Evolutionary conservation across 2,113 vertebrate genomes (phyloP).

Genomic region (Anhinga anhinga): DNA sequence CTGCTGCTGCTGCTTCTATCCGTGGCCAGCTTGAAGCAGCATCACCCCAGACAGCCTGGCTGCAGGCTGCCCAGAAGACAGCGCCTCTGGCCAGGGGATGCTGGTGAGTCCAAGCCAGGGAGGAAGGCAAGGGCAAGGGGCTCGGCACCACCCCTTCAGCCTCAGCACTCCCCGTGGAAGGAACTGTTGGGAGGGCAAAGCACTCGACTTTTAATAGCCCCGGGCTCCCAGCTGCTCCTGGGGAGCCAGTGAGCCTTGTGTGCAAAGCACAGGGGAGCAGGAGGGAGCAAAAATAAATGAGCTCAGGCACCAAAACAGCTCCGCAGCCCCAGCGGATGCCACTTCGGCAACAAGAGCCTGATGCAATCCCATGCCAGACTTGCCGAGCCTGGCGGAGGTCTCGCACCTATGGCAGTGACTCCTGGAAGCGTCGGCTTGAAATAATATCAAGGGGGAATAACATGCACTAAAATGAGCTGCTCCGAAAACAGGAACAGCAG

Average conservation of each 20-base stretch:
- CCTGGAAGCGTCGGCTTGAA: not conserved
- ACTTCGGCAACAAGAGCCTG: constrained; percentile 54
- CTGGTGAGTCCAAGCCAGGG: not conserved
- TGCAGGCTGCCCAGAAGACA: not conserved
- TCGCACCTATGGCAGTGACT: not conserved
- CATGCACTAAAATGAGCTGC: not conserved
- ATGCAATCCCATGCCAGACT: constrained; percentile 43
- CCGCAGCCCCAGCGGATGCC: not conserved
- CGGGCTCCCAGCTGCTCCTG: not conserved
- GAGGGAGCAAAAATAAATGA: constrained; percentile 65
- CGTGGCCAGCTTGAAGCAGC: not conserved
- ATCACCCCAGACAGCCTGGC: not conserved
- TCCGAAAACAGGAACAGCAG: not conserved
- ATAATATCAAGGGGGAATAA: constrained; percentile 12
- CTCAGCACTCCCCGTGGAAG: not conserved
- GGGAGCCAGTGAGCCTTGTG: not conserved
- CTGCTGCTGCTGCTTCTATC: not conserved
- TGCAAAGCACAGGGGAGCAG: constrained; percentile 32
- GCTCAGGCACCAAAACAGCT: constrained; percentile 66
- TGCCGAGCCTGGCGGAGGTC: not conserved
- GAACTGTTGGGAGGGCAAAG: not conserved
- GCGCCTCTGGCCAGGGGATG: not conserved
- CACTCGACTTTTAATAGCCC: not conserved
- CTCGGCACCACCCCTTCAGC: not conserved
- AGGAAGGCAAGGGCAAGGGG: not conserved